These are phyloP conservation scores for Aldrovandia affinis DNA, from an alignment of 2,797 vertebrate species.

Conservation along the genomic window DNA sequence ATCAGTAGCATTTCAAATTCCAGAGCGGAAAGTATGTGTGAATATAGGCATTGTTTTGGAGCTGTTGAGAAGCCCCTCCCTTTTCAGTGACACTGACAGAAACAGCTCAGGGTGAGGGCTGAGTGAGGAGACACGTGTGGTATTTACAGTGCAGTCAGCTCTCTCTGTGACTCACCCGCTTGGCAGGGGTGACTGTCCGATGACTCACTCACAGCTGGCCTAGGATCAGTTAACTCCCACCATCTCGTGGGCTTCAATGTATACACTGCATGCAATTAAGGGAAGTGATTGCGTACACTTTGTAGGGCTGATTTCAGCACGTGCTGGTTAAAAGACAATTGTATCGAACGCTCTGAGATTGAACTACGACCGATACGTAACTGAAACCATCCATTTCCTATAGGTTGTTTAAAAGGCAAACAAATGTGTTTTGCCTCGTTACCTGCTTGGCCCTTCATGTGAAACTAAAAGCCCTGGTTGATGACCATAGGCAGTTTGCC, in stretches of 20 bases:
- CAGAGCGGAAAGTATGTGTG: not conserved
- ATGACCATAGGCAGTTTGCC: not conserved
- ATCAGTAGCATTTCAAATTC: slow-evolving; percentile 15
- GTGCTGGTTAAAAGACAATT: not conserved
- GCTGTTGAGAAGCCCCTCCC: not conserved
- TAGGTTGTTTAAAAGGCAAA: not conserved
- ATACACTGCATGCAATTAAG: not conserved
- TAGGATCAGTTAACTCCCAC: not conserved
- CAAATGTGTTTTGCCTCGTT: not conserved
- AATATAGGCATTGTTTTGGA: slow-evolving; percentile 14
- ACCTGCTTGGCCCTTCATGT: not conserved
- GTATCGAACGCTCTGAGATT: not conserved
- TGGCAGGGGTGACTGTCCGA: not conserved
- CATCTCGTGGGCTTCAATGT: not conserved
- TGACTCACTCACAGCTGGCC: slow-evolving; percentile 31
- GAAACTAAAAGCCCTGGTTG: not conserved
- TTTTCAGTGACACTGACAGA: not conserved
- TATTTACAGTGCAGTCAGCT: not conserved
- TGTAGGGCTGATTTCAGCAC: not conserved
- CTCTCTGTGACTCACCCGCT: not conserved
- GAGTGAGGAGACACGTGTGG: not conserved
- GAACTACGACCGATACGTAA: not conserved
- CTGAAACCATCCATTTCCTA: not conserved
- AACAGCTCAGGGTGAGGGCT: not conserved
- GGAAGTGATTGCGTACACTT: not conserved